A percentile compares a stretch with the other conserved stretches of the same genome.
Conservation (phyloP, 2,888 invertebrate genomes). For the Acleris emargana region DNA sequence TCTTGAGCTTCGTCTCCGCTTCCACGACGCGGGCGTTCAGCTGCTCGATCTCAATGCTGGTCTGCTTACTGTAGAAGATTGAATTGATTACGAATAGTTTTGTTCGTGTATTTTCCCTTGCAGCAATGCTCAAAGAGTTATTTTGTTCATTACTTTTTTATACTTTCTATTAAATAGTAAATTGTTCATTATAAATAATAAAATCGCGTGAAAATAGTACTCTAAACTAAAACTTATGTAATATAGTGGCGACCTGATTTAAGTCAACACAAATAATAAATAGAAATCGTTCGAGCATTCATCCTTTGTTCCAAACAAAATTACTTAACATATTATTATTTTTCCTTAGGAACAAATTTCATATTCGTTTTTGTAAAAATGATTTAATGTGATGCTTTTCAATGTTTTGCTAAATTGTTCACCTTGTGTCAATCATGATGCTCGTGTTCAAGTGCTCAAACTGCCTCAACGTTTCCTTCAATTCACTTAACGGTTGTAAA, state of each 20-base stretch:
- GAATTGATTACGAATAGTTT: conserved; percentile 12
- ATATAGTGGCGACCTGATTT: too few relatives aligned
- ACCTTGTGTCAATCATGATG: conserved; percentile 87
- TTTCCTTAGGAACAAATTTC: background rate
- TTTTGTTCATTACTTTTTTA: too few relatives aligned
- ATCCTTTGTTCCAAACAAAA: too few relatives aligned
- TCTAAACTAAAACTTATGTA: too few relatives aligned
- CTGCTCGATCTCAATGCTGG: conserved; percentile 98
- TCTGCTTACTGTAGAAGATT: conserved; percentile 91
- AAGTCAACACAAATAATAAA: too few relatives aligned
- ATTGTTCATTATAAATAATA: too few relatives aligned
- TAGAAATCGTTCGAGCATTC: too few relatives aligned
- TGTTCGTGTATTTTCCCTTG: too few relatives aligned
- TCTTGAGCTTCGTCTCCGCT: conserved; percentile 97
- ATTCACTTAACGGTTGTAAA: conserved; percentile 81
- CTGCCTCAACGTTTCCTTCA: conserved; percentile 85
- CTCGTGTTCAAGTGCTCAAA: conserved; percentile 85
- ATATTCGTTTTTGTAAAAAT: background rate
- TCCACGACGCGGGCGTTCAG: conserved; percentile 97
- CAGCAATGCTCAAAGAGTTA: too few relatives aligned
- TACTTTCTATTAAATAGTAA: too few relatives aligned
- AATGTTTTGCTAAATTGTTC: conserved; percentile 42
- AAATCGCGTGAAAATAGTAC: too few relatives aligned
- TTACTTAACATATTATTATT: too few relatives aligned
- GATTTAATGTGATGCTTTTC: background rate